These are phyloP conservation scores for Philereme vetulata DNA, from an alignment of 2,888 invertebrate species.

Conservation along the genomic window DNA sequence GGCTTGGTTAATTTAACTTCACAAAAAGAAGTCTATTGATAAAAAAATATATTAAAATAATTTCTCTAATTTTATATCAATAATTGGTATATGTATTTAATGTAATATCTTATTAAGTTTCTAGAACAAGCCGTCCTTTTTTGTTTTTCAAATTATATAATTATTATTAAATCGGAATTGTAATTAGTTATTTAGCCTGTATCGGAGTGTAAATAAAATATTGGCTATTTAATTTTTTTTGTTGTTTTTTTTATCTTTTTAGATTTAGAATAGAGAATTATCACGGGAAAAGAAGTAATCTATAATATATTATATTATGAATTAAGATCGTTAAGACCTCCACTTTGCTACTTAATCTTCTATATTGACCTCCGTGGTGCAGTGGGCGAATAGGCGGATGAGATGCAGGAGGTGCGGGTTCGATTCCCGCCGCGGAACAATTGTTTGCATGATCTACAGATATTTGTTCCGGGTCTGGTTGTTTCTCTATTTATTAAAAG, in stretches of 20 bases:
- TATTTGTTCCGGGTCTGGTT: too few species aligned
- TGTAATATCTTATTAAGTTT: constrained; percentile 2
- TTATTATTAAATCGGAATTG: constrained; percentile 34
- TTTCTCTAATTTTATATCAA: not conserved
- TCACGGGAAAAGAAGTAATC: too few species aligned
- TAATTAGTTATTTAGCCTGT: constrained; percentile 43
- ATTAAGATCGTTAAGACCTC: too few species aligned
- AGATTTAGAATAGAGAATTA: not conserved
- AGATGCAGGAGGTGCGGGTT: too few species aligned
- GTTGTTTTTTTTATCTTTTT: not conserved
- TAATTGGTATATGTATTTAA: not conserved
- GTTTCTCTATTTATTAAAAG: too few species aligned
- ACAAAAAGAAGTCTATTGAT: not conserved
- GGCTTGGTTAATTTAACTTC: constrained; percentile 9
- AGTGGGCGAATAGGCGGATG: too few species aligned
- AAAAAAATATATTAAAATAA: not conserved
- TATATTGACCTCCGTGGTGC: too few species aligned
- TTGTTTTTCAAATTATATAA: constrained; percentile 27
- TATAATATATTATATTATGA: too few species aligned
- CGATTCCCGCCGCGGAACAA: too few species aligned
- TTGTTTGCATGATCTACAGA: too few species aligned
- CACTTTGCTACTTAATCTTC: too few species aligned
- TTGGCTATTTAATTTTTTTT: constrained; percentile 50
- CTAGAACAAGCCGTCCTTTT: constrained; percentile 18
- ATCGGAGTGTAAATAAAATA: constrained; percentile 67